Evolutionary conservation across 1,140 invertebrate genomes (phyloP).

Genomic region (Panagrolaimus sp.): DNA sequence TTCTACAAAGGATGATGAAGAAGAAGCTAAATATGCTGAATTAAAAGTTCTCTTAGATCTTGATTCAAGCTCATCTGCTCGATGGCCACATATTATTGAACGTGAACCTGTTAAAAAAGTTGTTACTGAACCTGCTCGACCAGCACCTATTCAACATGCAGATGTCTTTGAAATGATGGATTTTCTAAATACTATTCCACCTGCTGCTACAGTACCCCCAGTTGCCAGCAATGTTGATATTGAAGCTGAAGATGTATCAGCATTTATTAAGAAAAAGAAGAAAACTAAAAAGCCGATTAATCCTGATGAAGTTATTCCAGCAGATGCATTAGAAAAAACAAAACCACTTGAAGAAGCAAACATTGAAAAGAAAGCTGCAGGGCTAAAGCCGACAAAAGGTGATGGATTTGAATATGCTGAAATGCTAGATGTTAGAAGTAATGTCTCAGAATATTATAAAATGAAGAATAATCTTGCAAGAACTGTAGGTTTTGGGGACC

Average conservation of each 20-base stretch:
- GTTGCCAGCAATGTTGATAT: not conserved
- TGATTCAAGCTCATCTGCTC: not conserved
- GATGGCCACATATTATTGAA: slow-evolving; percentile 7
- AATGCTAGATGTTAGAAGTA: not conserved
- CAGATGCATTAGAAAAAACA: not conserved
- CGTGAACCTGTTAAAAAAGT: not conserved
- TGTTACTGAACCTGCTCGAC: not conserved
- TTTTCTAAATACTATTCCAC: not conserved
- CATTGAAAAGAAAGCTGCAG: no score
- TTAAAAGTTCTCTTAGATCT: no score
- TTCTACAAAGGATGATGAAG: not conserved
- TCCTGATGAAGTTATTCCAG: not conserved
- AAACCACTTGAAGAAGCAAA: not conserved
- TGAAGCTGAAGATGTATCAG: not conserved
- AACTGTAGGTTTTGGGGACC: not conserved
- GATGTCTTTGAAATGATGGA: slow-evolving; percentile 4
- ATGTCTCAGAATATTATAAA: not conserved
- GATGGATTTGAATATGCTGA: not conserved
- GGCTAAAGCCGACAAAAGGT: not conserved
- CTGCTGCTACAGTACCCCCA: not conserved
- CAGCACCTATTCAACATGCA: not conserved
- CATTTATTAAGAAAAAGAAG: slow-evolving; percentile 1
- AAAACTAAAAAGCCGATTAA: not conserved
- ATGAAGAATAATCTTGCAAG: slow-evolving; percentile 9
- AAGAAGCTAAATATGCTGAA: not conserved